Evolutionary conservation across 2,888 invertebrate genomes (phyloP).

Genomic region (Xanthia icteritia): DNA sequence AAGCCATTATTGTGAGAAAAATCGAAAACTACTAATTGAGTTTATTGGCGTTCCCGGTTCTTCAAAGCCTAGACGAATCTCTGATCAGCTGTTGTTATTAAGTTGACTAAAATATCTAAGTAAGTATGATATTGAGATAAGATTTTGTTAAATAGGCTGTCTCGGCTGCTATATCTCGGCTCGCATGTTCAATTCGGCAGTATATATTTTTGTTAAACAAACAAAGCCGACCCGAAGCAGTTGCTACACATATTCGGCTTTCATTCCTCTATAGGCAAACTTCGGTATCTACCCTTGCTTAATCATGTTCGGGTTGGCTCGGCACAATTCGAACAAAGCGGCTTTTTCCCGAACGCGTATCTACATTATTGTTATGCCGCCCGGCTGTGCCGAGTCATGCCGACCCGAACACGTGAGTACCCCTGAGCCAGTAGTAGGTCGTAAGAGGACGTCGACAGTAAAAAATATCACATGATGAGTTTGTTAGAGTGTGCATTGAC

Average conservation of each 20-base stretch:
- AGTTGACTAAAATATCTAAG: background rate
- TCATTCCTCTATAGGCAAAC: background rate
- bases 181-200: background rate
- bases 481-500: constrained; percentile 32
- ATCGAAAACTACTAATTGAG: background rate
- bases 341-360: background rate
- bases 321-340: no score
- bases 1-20: background rate
- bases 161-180: background rate
- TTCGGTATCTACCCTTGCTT: background rate
- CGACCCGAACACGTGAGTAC: background rate
- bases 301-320: background rate
- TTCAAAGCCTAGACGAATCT: background rate
- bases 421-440: background rate
- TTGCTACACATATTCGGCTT: background rate
- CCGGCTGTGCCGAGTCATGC: background rate
- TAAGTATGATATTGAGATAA: background rate
- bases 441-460: background rate
- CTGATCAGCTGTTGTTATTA: background rate
- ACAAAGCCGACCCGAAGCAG: background rate
- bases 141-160: background rate
- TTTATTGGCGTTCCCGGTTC: background rate
- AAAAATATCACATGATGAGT: constrained; percentile 1
- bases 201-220: background rate
- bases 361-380: background rate